Percentiles rank a stretch among this genome's conserved stretches.
These are phyloP conservation scores for Cybosia mesomella DNA, from an alignment of 2,888 invertebrate species.

Conservation along the genomic window DNA sequence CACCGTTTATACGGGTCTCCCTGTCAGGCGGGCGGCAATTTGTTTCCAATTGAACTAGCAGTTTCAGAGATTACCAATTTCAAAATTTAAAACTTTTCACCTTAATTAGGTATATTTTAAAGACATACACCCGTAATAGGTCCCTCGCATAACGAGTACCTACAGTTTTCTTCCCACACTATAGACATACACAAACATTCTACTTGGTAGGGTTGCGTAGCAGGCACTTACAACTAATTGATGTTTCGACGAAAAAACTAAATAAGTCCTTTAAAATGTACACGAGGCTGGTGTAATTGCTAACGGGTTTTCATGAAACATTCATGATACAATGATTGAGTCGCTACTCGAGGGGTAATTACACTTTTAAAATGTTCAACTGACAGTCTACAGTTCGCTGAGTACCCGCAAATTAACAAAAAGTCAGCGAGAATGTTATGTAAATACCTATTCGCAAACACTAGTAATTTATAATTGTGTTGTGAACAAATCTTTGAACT, in stretches of 20 bases:
- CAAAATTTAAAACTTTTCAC: too few relatives aligned
- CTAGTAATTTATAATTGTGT: too few relatives aligned
- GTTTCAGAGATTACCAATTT: too few relatives aligned
- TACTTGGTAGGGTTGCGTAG: slow-evolving; percentile 42
- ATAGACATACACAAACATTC: background rate
- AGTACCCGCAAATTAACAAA: slow-evolving; percentile 47
- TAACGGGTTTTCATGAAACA: slow-evolving; percentile 77
- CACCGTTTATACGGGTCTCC: too few relatives aligned
- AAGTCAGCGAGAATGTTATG: slow-evolving; percentile 38
- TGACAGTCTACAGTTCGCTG: slow-evolving; percentile 45
- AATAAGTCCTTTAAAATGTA: slow-evolving; percentile 49
- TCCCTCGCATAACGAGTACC: background rate
- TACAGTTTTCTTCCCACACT: background rate
- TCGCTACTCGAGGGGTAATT: slow-evolving; percentile 62
- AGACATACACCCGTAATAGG: too few relatives aligned
- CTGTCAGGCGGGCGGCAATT: too few relatives aligned
- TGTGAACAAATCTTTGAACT: too few relatives aligned
- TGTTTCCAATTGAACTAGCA: too few relatives aligned
- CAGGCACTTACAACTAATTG: slow-evolving; percentile 70
- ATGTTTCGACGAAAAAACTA: slow-evolving; percentile 65
- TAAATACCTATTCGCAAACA: slow-evolving; percentile 28
- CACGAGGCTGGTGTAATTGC: slow-evolving; percentile 64
- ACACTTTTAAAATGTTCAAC: slow-evolving; percentile 64
- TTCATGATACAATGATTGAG: slow-evolving; percentile 78
- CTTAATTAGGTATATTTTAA: too few relatives aligned